A percentile compares a stretch with the other conserved stretches of the same genome.
These are phyloP conservation scores for Azorinus chamasolen DNA, from an alignment of 2,888 invertebrate species.

Conservation along the genomic window DNA sequence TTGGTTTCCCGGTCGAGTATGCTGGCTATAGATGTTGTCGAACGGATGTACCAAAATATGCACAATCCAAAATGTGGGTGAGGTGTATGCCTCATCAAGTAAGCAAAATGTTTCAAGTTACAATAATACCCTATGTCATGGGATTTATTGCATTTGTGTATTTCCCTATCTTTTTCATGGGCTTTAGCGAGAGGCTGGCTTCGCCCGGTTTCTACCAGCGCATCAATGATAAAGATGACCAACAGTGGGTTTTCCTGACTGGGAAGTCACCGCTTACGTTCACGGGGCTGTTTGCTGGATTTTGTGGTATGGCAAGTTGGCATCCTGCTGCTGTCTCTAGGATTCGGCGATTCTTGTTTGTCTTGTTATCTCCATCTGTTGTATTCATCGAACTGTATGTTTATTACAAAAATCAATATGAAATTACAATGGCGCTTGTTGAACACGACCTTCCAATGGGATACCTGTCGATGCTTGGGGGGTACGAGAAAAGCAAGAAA, in stretches of 20 bases:
- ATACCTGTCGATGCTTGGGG: slow-evolving; percentile 51
- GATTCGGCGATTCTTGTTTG: slow-evolving; percentile 26
- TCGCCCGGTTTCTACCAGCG: not conserved
- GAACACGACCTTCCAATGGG: slow-evolving; percentile 43
- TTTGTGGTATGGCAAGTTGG: slow-evolving; percentile 30
- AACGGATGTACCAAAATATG: slow-evolving; percentile 6
- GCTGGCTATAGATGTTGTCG: slow-evolving; percentile 48
- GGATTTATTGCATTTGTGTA: slow-evolving; percentile 40
- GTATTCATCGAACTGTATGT: slow-evolving; percentile 34
- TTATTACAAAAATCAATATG: slow-evolving; percentile 24
- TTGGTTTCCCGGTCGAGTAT: slow-evolving; percentile 40
- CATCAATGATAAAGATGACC: not conserved
- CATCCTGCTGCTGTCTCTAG: slow-evolving; percentile 34
- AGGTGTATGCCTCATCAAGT: slow-evolving; percentile 17
- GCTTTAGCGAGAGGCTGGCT: not conserved
- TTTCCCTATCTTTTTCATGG: slow-evolving; percentile 38
- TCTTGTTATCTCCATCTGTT: slow-evolving; percentile 23
- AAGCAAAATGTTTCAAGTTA: slow-evolving; percentile 30
- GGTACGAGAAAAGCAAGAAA: slow-evolving; percentile 39
- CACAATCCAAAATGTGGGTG: slow-evolving; percentile 9
- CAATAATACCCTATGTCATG: slow-evolving; percentile 37
- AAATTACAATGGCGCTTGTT: slow-evolving; percentile 28
- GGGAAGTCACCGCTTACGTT: slow-evolving; percentile 38
- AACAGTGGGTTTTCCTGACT: slow-evolving; percentile 33
- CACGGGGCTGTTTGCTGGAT: slow-evolving; percentile 20